Base-by-base conservation (phyloP, 2,888 invertebrate species). In the Protonemura montana region DNA sequence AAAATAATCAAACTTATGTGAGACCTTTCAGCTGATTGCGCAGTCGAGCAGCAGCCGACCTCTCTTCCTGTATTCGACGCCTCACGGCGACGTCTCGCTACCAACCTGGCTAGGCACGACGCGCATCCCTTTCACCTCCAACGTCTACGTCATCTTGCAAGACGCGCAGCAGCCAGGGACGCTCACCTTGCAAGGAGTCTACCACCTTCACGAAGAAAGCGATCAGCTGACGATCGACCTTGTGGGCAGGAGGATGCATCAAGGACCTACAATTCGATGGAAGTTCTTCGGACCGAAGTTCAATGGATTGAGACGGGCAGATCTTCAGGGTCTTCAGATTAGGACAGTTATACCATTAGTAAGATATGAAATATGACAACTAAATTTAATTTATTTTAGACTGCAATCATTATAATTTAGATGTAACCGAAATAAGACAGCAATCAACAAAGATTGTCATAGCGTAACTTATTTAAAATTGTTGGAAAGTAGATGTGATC, bases 81-180 rank as follows among this genome's bases (percentile, higher is more conserved):
- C n/a, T n/a, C n/a, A n/a, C n/a, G n/a, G n/a, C 26, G 10, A 10
- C 26, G n/a, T 10, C 27, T 10, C 26, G 78, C 26, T 78, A 16
- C 78, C 78, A 5, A 16, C 5, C 28, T 78, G 78, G 78, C 28
- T 78, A 27, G 6, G 10, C 26, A 78, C 3, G 5, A 78, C 28
- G 10, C 78, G 28, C 28, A 28, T 78, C 78, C 78, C 78, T 27
- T 78, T 21, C 78, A 78, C 26, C 78, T 27, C 78, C 78, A 27
- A 28, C 28, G 78, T 78, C 13, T 78, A 78, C 28, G 78, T 78
- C 78, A 78, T 78, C 26, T n/a, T 78, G 78, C 78, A 25, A 78
- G 27, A 78, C 28, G 78, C 26, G 26, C 26, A 78, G 27, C 27
- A 78, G 10, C 78, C 78, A 26, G 13, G 1, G 13, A 10, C 7